phyloP scores from a whole-genome alignment of 2,888 invertebrate genomes.

The Dioctria linearis region DNA sequence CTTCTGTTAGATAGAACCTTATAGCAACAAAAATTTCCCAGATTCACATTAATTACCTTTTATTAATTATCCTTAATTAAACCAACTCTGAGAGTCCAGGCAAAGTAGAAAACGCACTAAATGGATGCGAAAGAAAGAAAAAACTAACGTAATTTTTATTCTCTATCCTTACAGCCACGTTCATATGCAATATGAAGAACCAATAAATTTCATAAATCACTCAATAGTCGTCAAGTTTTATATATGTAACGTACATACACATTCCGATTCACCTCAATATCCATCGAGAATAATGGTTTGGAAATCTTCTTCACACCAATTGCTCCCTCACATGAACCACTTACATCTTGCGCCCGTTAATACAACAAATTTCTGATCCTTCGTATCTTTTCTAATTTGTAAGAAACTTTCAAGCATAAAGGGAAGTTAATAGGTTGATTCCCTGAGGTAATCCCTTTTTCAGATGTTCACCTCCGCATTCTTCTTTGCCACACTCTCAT shows the following conservation, averaged over 20 bases:
- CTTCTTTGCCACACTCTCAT: too few relatives aligned
- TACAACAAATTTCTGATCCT: neutral
- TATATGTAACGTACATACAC: neutral
- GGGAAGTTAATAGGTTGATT: constrained; percentile 3
- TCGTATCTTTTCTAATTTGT: constrained; percentile 3
- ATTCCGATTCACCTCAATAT: neutral
- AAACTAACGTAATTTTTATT: too few relatives aligned
- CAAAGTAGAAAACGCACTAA: too few relatives aligned
- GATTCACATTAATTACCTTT: too few relatives aligned
- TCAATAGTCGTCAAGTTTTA: neutral
- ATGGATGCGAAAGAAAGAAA: too few relatives aligned
- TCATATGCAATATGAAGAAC: neutral
- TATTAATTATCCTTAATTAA: too few relatives aligned
- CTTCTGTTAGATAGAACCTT: too few relatives aligned
- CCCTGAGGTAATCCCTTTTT: neutral
- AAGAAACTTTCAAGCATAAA: constrained; percentile 9
- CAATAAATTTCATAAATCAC: neutral
- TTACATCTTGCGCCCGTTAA: neutral
- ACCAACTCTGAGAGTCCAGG: too few relatives aligned
- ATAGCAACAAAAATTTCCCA: too few relatives aligned
- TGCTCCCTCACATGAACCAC: neutral
- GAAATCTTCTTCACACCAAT: neutral
- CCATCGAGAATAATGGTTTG: too few relatives aligned
- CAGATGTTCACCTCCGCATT: neutral
- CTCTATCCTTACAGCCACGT: neutral